A percentile compares a stretch with the other conserved stretches of the same genome.
phyloP scores from a whole-genome alignment of 2,888 invertebrate genomes.

The Leptura quadrifasciata region DNA sequence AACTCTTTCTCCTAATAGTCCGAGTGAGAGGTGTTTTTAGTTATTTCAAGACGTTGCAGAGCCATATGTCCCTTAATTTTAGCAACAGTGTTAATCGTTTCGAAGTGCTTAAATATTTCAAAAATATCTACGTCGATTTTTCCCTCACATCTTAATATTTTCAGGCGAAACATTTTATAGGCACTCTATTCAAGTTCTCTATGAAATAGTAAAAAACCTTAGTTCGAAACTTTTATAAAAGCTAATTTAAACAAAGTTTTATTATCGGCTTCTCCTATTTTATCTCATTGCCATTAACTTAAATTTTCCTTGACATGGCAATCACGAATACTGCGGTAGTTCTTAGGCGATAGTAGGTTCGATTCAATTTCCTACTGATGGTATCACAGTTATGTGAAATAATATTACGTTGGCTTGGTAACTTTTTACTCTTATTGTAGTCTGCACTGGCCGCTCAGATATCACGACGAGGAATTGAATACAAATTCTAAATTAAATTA shows the following conservation, averaged over 20 bases:
- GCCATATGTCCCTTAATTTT: no score
- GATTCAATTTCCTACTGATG: constrained; percentile 60
- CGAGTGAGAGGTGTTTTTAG: no score
- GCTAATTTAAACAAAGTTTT: constrained; percentile 52
- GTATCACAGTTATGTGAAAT: constrained; percentile 53
- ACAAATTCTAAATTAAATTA: constrained; percentile 46
- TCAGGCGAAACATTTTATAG: no score
- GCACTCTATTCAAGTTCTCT: not conserved
- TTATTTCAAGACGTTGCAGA: no score
- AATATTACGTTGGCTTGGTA: constrained; percentile 44
- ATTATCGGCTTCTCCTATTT: constrained; percentile 49
- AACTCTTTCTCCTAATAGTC: no score
- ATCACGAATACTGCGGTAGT: constrained; percentile 53
- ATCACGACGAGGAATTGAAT: constrained; percentile 39
- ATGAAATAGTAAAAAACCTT: constrained; percentile 15
- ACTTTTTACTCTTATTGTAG: constrained; percentile 40
- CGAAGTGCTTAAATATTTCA: not conserved
- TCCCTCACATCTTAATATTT: not conserved
- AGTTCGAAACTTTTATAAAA: constrained; percentile 38
- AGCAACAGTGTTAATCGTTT: not conserved
- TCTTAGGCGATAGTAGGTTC: constrained; percentile 51
- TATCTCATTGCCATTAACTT: constrained; percentile 52
- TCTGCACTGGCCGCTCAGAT: constrained; percentile 28
- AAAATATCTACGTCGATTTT: not conserved
- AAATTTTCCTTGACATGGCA: constrained; percentile 53